Evolutionary conservation across 2,797 vertebrate genomes (phyloP).

Genomic region (Sebastes elongatus): DNA sequence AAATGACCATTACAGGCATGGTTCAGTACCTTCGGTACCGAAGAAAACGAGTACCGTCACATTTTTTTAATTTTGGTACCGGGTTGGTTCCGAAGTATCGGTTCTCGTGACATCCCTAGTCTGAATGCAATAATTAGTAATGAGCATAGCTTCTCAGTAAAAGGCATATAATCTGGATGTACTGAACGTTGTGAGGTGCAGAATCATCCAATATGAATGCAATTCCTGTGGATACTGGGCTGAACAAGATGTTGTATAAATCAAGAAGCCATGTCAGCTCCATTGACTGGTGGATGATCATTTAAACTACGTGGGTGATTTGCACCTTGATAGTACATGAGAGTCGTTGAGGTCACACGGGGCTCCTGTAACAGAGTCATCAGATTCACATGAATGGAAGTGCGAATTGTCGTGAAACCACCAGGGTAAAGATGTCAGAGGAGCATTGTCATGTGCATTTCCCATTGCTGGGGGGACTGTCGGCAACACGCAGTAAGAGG

Average conservation of each 20-base stretch:
- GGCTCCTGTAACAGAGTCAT: constrained; percentile 23
- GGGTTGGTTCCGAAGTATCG: too few species aligned
- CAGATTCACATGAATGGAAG: constrained; percentile 37
- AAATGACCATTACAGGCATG: too few species aligned
- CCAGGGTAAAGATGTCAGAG: constrained; percentile 11
- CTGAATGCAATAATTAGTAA: too few species aligned
- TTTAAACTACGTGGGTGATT: constrained; percentile 13
- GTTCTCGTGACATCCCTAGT: too few species aligned
- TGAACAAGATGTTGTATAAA: not conserved
- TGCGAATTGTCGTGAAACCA: constrained; percentile 38
- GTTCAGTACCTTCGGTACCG: too few species aligned
- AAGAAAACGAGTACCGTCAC: too few species aligned
- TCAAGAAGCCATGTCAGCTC: not conserved
- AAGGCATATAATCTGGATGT: not conserved
- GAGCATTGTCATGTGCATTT: not conserved
- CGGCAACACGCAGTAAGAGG: not conserved
- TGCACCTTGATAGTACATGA: constrained; percentile 6
- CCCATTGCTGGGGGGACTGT: not conserved
- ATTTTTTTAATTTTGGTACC: too few species aligned
- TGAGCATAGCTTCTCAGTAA: not conserved
- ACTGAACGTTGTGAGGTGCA: not conserved
- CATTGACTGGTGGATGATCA: not conserved
- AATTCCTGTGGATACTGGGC: too few species aligned
- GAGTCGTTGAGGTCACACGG: constrained; percentile 2
- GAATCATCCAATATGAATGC: not conserved